These are phyloP conservation scores for Archivesica marissinica DNA, from an alignment of 1,140 invertebrate genomes.

Conservation along the genomic window DNA sequence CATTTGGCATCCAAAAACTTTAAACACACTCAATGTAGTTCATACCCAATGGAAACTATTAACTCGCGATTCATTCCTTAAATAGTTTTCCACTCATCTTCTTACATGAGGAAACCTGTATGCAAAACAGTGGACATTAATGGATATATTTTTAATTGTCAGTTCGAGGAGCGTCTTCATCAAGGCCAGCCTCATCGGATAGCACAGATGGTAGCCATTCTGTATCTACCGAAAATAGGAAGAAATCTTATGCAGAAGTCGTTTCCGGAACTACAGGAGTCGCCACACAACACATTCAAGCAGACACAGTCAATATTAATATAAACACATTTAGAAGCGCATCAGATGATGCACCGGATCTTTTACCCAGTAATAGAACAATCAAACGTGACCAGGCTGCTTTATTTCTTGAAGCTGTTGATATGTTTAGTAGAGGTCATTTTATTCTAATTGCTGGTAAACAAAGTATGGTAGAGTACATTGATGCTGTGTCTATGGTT, in stretches of 20 bases:
- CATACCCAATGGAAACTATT: not conserved
- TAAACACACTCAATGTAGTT: too few relatives aligned
- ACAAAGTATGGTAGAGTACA: not conserved
- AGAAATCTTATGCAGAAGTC: not conserved
- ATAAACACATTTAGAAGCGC: not conserved
- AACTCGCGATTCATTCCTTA: not conserved
- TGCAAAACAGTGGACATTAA: not conserved
- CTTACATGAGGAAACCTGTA: not conserved
- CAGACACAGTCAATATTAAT: not conserved
- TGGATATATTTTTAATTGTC: not conserved
- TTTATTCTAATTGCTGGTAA: conserved; percentile 25
- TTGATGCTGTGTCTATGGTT: conserved; percentile 61
- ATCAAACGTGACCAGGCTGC: not conserved
- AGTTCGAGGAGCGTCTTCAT: not conserved
- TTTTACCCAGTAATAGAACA: not conserved
- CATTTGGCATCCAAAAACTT: too few relatives aligned
- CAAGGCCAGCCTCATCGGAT: not conserved
- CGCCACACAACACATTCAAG: not conserved
- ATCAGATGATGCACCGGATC: not conserved
- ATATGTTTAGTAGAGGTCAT: conserved; percentile 25
- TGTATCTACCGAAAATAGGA: not conserved
- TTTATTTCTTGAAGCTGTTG: conserved; percentile 5
- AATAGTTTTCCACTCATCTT: not conserved
- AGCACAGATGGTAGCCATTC: not conserved
- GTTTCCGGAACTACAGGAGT: not conserved